Evolutionary conservation across 1,140 invertebrate species (phyloP).

Genomic region (Brachystomella parvula): DNA sequence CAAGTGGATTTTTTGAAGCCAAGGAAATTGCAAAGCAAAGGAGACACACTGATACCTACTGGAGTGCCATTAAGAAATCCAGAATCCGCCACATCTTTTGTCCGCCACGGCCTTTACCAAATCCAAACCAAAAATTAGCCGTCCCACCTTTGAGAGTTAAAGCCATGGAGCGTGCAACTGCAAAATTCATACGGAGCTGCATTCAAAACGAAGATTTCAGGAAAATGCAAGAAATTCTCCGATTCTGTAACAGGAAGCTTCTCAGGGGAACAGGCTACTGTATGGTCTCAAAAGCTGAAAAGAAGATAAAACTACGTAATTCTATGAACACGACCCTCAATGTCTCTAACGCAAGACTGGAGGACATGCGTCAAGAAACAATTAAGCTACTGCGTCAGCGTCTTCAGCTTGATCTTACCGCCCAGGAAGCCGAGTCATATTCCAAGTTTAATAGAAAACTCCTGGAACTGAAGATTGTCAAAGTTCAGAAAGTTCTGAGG

Average conservation of each 20-base stretch:
- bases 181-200: neutral
- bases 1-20: slow-evolving; percentile 13
- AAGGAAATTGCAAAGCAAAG: slow-evolving; percentile 16
- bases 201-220: neutral
- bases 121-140: no score
- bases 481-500: neutral
- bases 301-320: neutral
- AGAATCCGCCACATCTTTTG: neutral
- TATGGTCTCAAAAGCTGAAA: neutral
- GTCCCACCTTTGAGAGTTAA: slow-evolving; percentile 2
- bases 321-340: neutral
- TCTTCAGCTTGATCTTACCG: neutral
- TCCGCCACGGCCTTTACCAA: neutral
- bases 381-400: neutral
- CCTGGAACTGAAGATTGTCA: neutral
- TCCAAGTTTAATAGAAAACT: neutral
- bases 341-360: neutral
- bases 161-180: slow-evolving; percentile 10
- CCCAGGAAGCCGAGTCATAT: neutral
- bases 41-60: slow-evolving; percentile 11
- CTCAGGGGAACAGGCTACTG: slow-evolving; percentile 4
- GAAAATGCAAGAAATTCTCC: slow-evolving; percentile 13
- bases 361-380: neutral
- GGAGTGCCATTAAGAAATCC: neutral
- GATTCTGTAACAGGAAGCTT: neutral